These are phyloP conservation scores for Pomacea maculata DNA, from an alignment of 1,140 invertebrate species.

Conservation along the genomic window DNA sequence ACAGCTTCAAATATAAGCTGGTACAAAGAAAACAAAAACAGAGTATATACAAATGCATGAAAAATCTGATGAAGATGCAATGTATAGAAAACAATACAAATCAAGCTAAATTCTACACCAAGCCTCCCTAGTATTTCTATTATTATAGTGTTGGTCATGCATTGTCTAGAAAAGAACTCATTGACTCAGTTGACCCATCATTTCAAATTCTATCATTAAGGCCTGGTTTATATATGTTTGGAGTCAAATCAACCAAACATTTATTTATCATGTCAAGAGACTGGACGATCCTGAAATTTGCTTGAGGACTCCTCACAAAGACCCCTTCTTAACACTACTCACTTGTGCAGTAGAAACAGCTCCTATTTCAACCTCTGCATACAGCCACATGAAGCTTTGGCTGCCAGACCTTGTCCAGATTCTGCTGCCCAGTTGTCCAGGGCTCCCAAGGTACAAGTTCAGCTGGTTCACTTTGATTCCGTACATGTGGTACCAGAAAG, in stretches of 20 bases:
- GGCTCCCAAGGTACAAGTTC: conserved; percentile 52
- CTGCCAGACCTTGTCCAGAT: conserved; percentile 42
- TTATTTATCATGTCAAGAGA: no score
- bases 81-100: conserved; percentile 67
- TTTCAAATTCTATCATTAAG: no score
- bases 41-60: conserved; percentile 15
- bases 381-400: conserved; percentile 42
- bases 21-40: conserved; percentile 36
- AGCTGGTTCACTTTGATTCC: conserved; percentile 47
- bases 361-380: conserved; percentile 21
- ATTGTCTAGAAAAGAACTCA: no score
- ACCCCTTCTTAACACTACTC: neutral
- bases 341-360: conserved; percentile 7
- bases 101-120: conserved; percentile 77
- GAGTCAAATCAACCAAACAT: no score
- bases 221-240: no score
- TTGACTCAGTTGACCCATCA: no score
- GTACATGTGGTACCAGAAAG: conserved; percentile 60
- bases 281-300: no score
- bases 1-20: conserved; percentile 41
- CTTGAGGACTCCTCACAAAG: no score
- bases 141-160: no score
- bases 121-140: no score
- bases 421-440: neutral
- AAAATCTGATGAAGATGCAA: conserved; percentile 27